phyloP scores from a whole-genome alignment of 2,888 invertebrate genomes.

The Stramonita haemastoma region DNA sequence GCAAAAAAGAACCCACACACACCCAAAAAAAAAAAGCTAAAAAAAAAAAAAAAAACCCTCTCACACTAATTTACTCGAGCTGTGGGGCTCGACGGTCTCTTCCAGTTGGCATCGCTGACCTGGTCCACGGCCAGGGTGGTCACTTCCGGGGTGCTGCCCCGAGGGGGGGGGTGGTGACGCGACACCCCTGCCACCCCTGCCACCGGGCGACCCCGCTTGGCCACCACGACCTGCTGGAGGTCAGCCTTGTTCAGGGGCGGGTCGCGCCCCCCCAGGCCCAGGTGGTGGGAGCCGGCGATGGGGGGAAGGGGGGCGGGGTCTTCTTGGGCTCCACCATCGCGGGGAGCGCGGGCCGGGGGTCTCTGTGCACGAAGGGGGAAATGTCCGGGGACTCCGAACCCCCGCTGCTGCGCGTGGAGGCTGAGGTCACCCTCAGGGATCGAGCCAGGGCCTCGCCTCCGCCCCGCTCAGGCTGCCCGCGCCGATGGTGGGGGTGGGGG shows the following conservation, averaged over 20 bases:
- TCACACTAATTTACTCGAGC: no score
- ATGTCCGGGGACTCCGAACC: constrained; percentile 66
- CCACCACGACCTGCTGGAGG: constrained; percentile 56
- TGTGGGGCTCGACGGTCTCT: constrained; percentile 64
- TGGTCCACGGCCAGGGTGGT: constrained; percentile 69
- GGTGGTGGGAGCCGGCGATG: constrained; percentile 47
- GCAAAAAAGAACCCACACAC: no score
- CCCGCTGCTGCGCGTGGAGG: constrained; percentile 54
- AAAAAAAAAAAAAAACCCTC: no score
- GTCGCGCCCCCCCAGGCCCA: neutral
- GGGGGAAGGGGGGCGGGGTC: constrained; percentile 58
- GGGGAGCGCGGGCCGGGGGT: constrained; percentile 38
- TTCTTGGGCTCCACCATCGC: constrained; percentile 44
- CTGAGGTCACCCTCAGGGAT: constrained; percentile 29
- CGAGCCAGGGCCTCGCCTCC: constrained; percentile 15
- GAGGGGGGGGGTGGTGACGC: constrained; percentile 47
- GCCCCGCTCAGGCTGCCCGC: neutral
- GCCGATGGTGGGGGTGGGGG: neutral
- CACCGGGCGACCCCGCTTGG: constrained; percentile 47
- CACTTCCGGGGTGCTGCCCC: constrained; percentile 54
- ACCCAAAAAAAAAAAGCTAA: no score
- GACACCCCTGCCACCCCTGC: no score
- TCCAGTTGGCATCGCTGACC: constrained; percentile 59
- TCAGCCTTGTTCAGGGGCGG: constrained; percentile 49
- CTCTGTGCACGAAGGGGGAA: constrained; percentile 60